A percentile compares a stretch with the other conserved stretches of the same genome.
Evolutionary conservation across 2,113 vertebrate genomes (phyloP).

Genomic region (Myanophis thanlyinensis): DNA sequence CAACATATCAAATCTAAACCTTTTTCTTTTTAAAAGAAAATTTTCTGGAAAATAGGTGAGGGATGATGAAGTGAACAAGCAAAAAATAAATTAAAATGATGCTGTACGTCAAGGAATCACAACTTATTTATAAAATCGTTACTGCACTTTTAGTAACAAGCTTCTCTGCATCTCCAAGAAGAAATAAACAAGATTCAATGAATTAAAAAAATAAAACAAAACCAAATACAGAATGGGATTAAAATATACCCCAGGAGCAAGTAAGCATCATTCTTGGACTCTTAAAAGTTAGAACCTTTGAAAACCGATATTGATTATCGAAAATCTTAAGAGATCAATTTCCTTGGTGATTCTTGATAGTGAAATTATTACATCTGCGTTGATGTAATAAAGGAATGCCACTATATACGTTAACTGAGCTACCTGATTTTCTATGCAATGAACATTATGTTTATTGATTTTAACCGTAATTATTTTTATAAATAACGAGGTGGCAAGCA

Average conservation of each 20-base stretch:
- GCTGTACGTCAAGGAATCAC: not conserved
- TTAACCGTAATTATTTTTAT: too few relatives aligned
- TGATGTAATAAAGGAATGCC: not conserved
- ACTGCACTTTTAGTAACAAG: not conserved
- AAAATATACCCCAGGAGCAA: not conserved
- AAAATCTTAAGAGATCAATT: not conserved
- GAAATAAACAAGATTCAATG: not conserved
- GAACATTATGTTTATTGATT: not conserved
- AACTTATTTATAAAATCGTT: not conserved
- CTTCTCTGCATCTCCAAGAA: not conserved
- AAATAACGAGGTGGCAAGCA: too few relatives aligned
- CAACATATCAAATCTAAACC: not conserved
- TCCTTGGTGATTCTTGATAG: not conserved
- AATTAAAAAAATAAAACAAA: not conserved
- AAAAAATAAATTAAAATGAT: not conserved
- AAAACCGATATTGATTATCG: not conserved
- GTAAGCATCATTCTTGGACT: not conserved
- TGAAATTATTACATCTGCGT: not conserved
- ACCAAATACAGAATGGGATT: not conserved
- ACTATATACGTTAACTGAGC: too few relatives aligned
- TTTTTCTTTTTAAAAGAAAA: not conserved
- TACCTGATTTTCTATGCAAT: not conserved
- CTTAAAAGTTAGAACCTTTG: not conserved
- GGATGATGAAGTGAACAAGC: not conserved
- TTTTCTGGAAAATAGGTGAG: not conserved